phyloP scores from a whole-genome alignment of 2,888 invertebrate genomes.

The Chymomyza fuscimana region DNA sequence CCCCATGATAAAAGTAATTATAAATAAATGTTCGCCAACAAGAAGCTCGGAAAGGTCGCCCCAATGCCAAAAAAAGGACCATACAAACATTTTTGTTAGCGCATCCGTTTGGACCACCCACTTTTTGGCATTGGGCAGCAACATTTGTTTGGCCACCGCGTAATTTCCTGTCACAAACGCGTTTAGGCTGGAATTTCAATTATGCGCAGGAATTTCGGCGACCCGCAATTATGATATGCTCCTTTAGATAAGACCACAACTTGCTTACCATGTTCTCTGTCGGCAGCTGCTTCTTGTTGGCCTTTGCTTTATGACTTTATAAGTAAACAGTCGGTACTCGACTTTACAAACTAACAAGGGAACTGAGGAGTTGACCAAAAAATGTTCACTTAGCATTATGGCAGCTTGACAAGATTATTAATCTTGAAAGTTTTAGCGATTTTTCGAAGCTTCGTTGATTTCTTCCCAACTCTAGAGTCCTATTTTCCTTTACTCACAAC shows the following conservation, averaged over 20 bases:
- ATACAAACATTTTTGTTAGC: slow-evolving; percentile 32
- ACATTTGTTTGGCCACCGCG: slow-evolving; percentile 51
- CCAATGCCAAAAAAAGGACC: slow-evolving; percentile 12
- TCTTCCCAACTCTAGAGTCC: too few relatives aligned
- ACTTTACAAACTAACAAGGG: not conserved
- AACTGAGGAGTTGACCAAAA: too few relatives aligned
- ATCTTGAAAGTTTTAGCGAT: too few relatives aligned
- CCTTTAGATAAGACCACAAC: slow-evolving; percentile 45
- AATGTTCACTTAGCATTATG: too few relatives aligned
- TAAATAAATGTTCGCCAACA: slow-evolving; percentile 8
- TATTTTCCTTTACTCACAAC: too few relatives aligned
- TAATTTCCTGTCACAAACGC: slow-evolving; percentile 71
- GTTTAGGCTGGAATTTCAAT: slow-evolving; percentile 71
- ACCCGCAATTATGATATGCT: slow-evolving; percentile 56
- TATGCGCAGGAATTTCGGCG: slow-evolving; percentile 65
- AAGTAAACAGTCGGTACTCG: slow-evolving; percentile 17
- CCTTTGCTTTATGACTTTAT: slow-evolving; percentile 45
- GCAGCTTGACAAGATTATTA: too few relatives aligned
- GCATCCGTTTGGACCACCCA: slow-evolving; percentile 40
- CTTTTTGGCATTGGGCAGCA: not conserved
- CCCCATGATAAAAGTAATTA: slow-evolving; percentile 7
- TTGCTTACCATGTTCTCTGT: not conserved
- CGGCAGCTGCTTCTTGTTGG: slow-evolving; percentile 13
- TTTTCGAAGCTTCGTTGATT: too few relatives aligned
- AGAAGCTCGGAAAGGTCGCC: slow-evolving; percentile 5